These are phyloP conservation scores for Conchocele bisecta DNA, from an alignment of 2,888 invertebrate species.

Conservation along the genomic window DNA sequence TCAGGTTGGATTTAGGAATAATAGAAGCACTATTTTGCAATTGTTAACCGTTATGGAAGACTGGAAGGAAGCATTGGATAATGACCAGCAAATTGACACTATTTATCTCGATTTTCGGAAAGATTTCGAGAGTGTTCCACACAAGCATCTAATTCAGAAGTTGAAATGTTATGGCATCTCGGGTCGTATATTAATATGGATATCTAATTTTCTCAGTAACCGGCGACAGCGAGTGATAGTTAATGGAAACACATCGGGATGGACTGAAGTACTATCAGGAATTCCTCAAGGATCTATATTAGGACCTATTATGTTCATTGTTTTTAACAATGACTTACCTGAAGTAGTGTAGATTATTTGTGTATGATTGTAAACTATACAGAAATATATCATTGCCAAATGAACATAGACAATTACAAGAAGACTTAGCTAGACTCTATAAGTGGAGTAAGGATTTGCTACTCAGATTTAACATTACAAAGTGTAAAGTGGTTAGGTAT, in stretches of 20 bases:
- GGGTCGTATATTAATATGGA: slow-evolving; percentile 12
- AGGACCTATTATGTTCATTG: slow-evolving; percentile 20
- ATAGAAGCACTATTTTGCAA: neutral
- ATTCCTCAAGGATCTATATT: slow-evolving; percentile 21
- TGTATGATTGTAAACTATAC: slow-evolving; percentile 19
- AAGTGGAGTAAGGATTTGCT: slow-evolving; percentile 18
- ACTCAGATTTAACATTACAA: slow-evolving; percentile 16
- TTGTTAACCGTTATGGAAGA: slow-evolving; percentile 13
- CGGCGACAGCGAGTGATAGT: slow-evolving; percentile 19
- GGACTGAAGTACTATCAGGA: neutral
- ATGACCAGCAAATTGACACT: neutral
- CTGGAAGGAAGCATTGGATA: slow-evolving; percentile 6
- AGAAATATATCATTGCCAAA: neutral
- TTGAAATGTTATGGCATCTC: slow-evolving; percentile 10
- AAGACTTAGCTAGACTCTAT: slow-evolving; percentile 12
- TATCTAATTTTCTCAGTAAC: slow-evolving; percentile 16
- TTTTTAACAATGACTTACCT: slow-evolving; percentile 22
- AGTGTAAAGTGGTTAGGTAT: slow-evolving; percentile 10
- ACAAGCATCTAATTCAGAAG: slow-evolving; percentile 24
- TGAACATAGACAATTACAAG: slow-evolving; percentile 4
- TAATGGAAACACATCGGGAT: neutral
- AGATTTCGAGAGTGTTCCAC: slow-evolving; percentile 32
- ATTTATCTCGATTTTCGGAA: slow-evolving; percentile 19
- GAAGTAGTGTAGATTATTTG: slow-evolving; percentile 4
- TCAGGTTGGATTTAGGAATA: slow-evolving; percentile 29